A percentile compares a stretch with the other conserved stretches of the same genome.
Conservation (phyloP, 2,888 invertebrate genomes). For the Trichacis sp. region DNA sequence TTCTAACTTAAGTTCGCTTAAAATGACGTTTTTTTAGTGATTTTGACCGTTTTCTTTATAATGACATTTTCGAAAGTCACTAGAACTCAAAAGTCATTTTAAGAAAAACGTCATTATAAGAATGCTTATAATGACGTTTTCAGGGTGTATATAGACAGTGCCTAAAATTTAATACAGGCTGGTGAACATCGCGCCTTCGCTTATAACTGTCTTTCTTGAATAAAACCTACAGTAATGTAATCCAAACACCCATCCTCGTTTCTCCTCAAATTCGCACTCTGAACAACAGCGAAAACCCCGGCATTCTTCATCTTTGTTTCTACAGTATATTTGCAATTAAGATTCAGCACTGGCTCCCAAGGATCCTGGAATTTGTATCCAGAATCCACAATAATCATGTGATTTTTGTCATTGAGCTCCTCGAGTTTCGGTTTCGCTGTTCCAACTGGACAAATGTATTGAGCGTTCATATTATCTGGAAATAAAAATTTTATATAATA, state of each 20-base stretch:
- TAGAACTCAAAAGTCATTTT: too few relatives aligned
- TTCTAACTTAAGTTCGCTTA: too few relatives aligned
- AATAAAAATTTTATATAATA: too few relatives aligned
- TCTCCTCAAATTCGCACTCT: conserved; percentile 68
- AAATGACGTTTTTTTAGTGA: too few relatives aligned
- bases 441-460: background rate
- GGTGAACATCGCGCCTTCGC: too few relatives aligned
- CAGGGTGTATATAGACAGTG: too few relatives aligned
- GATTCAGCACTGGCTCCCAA: conserved; percentile 39
- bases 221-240: conserved; percentile 65
- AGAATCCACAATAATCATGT: conserved; percentile 32
- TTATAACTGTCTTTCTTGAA: background rate
- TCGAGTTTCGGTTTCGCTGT: background rate
- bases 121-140: too few relatives aligned
- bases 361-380: conserved; percentile 32
- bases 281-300: conserved; percentile 71
- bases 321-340: conserved; percentile 54
- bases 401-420: background rate
- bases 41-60: too few relatives aligned
- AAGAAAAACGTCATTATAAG: too few relatives aligned
- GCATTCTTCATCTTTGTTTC: conserved; percentile 50
- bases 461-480: too few relatives aligned
- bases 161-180: too few relatives aligned
- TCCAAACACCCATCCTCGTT: conserved; percentile 69
- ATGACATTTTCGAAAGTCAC: too few relatives aligned